Conservation (phyloP, 1,140 invertebrate genomes). For the fruit fly (Drosophila melanogaster) region DNA sequence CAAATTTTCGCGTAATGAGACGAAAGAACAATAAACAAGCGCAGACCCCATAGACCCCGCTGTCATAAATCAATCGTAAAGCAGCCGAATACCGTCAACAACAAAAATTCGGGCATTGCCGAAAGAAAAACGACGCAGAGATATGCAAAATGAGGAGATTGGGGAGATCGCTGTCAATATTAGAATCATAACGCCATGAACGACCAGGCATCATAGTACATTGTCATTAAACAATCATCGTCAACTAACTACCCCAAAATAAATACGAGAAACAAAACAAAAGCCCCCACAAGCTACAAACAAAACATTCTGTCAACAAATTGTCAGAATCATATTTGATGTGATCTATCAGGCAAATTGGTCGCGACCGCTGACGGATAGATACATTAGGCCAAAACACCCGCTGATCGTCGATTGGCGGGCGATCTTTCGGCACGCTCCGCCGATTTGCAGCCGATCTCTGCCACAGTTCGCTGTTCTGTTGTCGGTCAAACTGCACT, state of each 20-base stretch:
- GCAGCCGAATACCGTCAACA: constrained; percentile 23
- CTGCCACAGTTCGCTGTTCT: background rate
- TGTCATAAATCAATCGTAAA: constrained; percentile 46
- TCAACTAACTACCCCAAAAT: constrained; percentile 41
- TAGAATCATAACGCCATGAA: constrained; percentile 25
- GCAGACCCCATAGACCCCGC: constrained; percentile 21
- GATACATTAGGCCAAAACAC: constrained; percentile 12
- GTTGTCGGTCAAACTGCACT: constrained; percentile 23
- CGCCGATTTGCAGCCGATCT: constrained; percentile 29
- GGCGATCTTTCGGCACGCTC: constrained; percentile 54
- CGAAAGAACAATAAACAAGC: constrained; percentile 36
- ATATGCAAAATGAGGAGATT: background rate
- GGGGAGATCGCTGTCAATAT: constrained; percentile 21
- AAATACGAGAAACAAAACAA: constrained; percentile 44
- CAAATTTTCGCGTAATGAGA: constrained; percentile 48
- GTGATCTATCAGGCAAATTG: constrained; percentile 69
- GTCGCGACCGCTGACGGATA: constrained; percentile 26
- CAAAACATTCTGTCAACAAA: constrained; percentile 73
- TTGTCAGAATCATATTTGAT: constrained; percentile 66
- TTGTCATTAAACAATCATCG: constrained; percentile 64
- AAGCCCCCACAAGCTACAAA: constrained; percentile 15
- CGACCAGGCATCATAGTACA: constrained; percentile 20
- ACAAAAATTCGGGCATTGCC: constrained; percentile 26
- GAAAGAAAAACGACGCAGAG: background rate
- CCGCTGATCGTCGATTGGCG: constrained; percentile 11